phyloP scores from a whole-genome alignment of 2,797 vertebrate species.

The Oryzias sinensis region DNA sequence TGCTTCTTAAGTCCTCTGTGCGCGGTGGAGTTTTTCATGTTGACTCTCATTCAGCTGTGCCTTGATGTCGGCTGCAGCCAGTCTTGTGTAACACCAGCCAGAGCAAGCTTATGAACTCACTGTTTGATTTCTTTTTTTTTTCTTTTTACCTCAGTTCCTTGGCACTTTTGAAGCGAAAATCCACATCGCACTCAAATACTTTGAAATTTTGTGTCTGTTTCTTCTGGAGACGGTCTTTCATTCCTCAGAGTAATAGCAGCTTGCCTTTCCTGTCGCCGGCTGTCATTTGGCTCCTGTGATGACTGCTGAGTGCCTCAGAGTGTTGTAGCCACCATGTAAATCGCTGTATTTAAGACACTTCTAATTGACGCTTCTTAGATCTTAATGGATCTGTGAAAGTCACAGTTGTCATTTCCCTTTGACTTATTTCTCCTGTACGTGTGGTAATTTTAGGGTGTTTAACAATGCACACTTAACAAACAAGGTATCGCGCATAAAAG shows the following conservation, averaged over 20 bases:
- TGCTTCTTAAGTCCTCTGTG: slow-evolving; percentile 33
- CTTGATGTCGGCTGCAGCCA: slow-evolving; percentile 33
- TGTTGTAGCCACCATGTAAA: slow-evolving; percentile 25
- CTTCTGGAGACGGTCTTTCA: slow-evolving; percentile 32
- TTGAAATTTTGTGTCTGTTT: slow-evolving; percentile 16
- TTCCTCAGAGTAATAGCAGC: slow-evolving; percentile 55
- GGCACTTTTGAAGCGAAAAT: slow-evolving; percentile 28
- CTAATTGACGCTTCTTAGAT: slow-evolving; percentile 52
- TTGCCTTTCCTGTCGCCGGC: slow-evolving; percentile 42
- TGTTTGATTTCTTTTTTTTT: slow-evolving; percentile 32
- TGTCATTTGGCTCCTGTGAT: slow-evolving; percentile 49
- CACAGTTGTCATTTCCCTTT: slow-evolving; percentile 11
- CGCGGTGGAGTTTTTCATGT: slow-evolving; percentile 29
- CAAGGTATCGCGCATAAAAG: slow-evolving; percentile 4
- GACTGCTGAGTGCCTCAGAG: slow-evolving; percentile 53
- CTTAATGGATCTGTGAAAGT: slow-evolving; percentile 53
- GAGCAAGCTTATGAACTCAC: slow-evolving; percentile 31
- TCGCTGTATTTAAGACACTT: slow-evolving; percentile 40
- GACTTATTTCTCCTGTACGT: slow-evolving; percentile 6
- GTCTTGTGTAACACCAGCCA: slow-evolving; percentile 7
- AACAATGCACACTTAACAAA: slow-evolving; percentile 4
- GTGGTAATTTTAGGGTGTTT: slow-evolving; percentile 5
- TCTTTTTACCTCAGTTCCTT: slow-evolving; percentile 9
- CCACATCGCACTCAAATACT: slow-evolving; percentile 17
- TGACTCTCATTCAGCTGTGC: slow-evolving; percentile 32